A percentile compares a stretch with the other conserved stretches of the same genome.
These are phyloP conservation scores for Otocyon megalotis DNA, from an alignment of 2,113 vertebrate species.

Conservation along the genomic window DNA sequence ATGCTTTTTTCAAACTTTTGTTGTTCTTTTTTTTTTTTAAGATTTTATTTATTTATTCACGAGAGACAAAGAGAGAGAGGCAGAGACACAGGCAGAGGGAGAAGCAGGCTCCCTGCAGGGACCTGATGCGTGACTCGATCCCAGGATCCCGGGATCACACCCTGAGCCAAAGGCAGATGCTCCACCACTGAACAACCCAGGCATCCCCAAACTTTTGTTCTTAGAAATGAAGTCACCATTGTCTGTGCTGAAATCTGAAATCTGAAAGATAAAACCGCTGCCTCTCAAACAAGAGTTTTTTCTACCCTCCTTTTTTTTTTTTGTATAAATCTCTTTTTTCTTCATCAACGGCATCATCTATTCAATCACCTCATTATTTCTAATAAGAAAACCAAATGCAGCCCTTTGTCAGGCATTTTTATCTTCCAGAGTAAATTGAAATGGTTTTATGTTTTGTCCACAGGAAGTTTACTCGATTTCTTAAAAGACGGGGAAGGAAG, in stretches of 20 bases:
- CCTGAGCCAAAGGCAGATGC: too few relatives aligned
- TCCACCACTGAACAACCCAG: too few relatives aligned
- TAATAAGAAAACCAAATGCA: not conserved
- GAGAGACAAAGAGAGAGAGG: too few relatives aligned
- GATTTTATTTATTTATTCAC: too few relatives aligned
- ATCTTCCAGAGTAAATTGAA: constrained; percentile 39
- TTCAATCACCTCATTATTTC: constrained; percentile 3
- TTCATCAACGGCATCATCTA: not conserved
- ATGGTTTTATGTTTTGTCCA: constrained; percentile 74
- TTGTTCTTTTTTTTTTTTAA: not conserved
- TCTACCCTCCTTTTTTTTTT: not conserved
- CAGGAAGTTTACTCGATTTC: constrained; percentile 97
- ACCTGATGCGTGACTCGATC: too few relatives aligned
- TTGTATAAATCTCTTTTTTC: not conserved
- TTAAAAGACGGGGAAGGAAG: constrained; percentile 82
- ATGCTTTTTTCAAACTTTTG: not conserved
- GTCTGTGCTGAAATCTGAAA: not conserved
- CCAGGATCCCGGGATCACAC: too few relatives aligned
- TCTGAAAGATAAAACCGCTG: constrained; percentile 7
- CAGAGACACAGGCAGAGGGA: too few relatives aligned
- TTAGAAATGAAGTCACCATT: not conserved
- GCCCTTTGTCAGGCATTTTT: not conserved
- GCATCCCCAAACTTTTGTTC: not conserved
- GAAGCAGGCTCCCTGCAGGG: too few relatives aligned
- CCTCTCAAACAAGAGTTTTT: not conserved